Evolutionary conservation across 2,113 vertebrate genomes (phyloP).

Genomic region (Melanerpes aurifrons): DNA sequence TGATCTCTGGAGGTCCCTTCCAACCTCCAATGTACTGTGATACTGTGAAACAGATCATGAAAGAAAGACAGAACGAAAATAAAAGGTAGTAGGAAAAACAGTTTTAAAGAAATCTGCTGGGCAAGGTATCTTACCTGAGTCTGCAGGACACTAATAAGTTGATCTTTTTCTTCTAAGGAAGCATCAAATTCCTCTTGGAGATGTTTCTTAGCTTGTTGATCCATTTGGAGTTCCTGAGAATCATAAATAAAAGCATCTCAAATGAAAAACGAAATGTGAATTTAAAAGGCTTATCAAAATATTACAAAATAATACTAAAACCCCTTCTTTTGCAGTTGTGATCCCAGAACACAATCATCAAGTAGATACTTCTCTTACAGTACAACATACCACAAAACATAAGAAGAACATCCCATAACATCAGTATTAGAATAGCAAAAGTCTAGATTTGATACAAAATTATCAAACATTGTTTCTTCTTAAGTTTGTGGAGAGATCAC

Average conservation of each 20-base stretch:
- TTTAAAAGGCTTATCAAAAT: not conserved
- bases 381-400: not conserved
- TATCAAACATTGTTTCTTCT: not conserved
- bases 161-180: conserved; percentile 94
- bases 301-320: not conserved
- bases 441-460: not conserved
- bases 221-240: conserved; percentile 94
- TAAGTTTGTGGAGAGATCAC: not conserved
- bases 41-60: no score
- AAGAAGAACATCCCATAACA: not conserved
- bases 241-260: not conserved
- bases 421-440: not conserved
- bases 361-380: not conserved
- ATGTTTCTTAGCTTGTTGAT: conserved; percentile 97
- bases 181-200: conserved; percentile 98
- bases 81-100: not conserved
- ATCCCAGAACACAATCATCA: not conserved
- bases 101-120: not conserved
- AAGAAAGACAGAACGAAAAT: not conserved
- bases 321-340: not conserved
- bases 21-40: no score
- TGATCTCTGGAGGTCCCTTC: no score
- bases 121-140: conserved; percentile 83
- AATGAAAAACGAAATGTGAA: not conserved
- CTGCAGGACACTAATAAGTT: conserved; percentile 93